Evolutionary conservation across 2,113 vertebrate species (phyloP), one percentile per base, ranked within the genome.

Genomic region (Axis porcinus): DNA sequence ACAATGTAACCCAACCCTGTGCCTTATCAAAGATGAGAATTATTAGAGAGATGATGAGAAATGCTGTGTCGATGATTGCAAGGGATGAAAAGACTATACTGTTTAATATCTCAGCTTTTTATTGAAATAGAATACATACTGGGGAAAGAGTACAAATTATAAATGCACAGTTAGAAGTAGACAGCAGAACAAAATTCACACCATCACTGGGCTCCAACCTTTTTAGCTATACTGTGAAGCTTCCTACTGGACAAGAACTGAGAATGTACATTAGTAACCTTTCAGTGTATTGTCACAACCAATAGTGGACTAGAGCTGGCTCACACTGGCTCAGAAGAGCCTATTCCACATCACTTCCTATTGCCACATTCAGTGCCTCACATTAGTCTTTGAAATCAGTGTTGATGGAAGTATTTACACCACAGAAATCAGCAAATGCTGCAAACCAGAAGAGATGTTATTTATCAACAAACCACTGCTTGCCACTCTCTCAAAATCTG

Each of bases 391-490:
- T 58, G 70, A 92, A 84, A 83, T 90, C 50, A 40, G 50, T 27
- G 0, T 25, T 16, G 5, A 45, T 4, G 30, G 17, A 28, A 60
- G 23, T 52, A 45, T 57, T 76, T 58, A 13, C 2, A 74, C 36
- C 50, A 54, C 16, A 92, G 87, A 90, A 81, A 78, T 54, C 62
- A 40, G n/a, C n/a, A 36, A 58, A 74, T 4, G 0, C 40, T 58
- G 6, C 45, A 94, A 78, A 85, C 11, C 17, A 54, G 50, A 21
- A 82, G 6, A 87, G 21, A 94, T 89, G 70, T 87, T 67, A 60
- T 58, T 95, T 88, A 94, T 67, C 55, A 67, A 54, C 33, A 78
- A 94, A 92, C 3, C 47, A 55, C 60, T 86, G n/a, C 60, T 85
- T 52, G 67, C 7, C 21, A 47, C 23, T 19, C 6, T 52, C 47